These are phyloP conservation scores for Antigone vipio DNA, from an alignment of 2,113 vertebrate species.

Conservation along the genomic window DNA sequence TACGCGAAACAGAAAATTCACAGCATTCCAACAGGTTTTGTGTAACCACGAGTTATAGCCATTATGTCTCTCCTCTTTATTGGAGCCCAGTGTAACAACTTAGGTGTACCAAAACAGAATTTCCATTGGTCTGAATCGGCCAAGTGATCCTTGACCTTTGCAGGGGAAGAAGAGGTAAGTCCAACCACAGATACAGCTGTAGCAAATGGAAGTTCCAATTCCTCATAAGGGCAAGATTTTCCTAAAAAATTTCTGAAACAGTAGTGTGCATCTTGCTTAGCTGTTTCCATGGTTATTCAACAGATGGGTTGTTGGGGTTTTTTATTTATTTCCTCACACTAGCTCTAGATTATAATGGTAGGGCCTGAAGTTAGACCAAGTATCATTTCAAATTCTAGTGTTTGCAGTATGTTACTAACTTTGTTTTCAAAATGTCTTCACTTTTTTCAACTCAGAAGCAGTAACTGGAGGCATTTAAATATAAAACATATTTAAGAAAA, in stretches of 20 bases:
- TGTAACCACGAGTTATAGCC: background rate
- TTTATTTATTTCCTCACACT: background rate
- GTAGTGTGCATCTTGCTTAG: background rate
- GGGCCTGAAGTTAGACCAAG: background rate
- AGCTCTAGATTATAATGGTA: background rate
- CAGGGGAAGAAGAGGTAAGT: background rate
- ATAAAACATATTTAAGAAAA: background rate
- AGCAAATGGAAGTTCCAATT: background rate
- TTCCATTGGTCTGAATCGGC: background rate
- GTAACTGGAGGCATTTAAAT: background rate
- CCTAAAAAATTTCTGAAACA: background rate
- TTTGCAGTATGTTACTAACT: background rate
- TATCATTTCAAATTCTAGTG: background rate
- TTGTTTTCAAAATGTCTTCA: background rate
- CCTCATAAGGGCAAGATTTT: accelerated
- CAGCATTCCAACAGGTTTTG: background rate
- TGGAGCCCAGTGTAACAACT: background rate
- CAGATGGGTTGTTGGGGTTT: background rate
- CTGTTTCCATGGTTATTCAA: background rate
- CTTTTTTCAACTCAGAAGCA: background rate
- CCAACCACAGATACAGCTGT: background rate
- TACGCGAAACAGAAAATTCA: background rate
- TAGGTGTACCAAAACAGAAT: background rate
- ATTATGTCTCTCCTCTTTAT: background rate
- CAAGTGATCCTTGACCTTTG: accelerated